Evolutionary conservation across 2,113 vertebrate genomes (phyloP), one percentile per base, ranked within the genome.

Genomic region (Thymallus thymallus): DNA sequence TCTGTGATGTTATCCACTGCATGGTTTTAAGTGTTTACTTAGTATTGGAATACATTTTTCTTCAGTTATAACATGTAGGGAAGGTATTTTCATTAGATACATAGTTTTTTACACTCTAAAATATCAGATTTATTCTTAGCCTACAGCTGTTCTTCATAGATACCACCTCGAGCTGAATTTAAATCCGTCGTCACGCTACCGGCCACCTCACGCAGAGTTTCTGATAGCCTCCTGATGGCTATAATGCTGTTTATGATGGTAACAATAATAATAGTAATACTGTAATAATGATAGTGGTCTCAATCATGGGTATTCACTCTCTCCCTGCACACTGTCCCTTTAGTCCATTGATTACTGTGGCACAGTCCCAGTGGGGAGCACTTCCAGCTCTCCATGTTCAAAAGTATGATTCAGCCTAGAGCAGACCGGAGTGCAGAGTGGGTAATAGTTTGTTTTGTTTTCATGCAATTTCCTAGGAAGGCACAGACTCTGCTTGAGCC

Each of bases 161-260:
- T 14, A 23, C 51, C 55, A 67, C 24, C 26, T 75, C 13, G 2
- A 20, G 22, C 66, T 73, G 35, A 76, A 69, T 69, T 35, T 71
- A 77, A 73, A 60, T 22, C 26, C 13, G 61, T 14, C 76, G 30
- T 45, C 12, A 26, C 81, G 84, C 83, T 84, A 74, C 80, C 75
- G 69, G 65, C 77, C 78, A 69, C 71, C 77, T 29, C 90, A 83
- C 71, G 79, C 82, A 23, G 90, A 16, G 87, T 82, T 84, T 86
- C 78, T 82, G 87, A 91, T 91, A 83, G 84, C 76, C 85, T 88
- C 77, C 74, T 85, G 84, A 89, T 86, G 83, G 83, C 82, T 85
- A 80, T 79, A 84, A 80, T 85, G 85, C 67, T 80, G 72, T 89
- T 87, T 82, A 83, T 80, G 80, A 78, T 80, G 66, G 82, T 79